These are phyloP conservation scores for Paramuricea clavata DNA, from an alignment of 92 coral and sea anemone genomes.

Conservation along the genomic window DNA sequence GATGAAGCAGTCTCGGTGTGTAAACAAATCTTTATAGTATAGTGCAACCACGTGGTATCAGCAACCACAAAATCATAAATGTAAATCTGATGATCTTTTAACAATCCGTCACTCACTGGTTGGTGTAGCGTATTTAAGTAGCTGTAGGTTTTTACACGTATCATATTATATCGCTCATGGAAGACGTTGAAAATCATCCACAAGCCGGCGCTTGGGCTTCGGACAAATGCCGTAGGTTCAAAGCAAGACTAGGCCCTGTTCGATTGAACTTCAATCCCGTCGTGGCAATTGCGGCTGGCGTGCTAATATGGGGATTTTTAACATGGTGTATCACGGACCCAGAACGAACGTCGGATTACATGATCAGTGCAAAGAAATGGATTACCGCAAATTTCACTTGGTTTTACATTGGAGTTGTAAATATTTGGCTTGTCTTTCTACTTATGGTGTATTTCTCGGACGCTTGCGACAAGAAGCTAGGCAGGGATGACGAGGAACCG, in stretches of 20 bases:
- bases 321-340: slow-evolving; percentile 78
- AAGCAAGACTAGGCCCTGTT: slow-evolving; percentile 47
- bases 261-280: slow-evolving; percentile 78
- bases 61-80: not conserved
- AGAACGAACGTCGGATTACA: slow-evolving; percentile 71
- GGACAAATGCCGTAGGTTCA: slow-evolving; percentile 56
- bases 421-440: slow-evolving; percentile 88
- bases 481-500: slow-evolving; percentile 85
- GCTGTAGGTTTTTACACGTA: not conserved
- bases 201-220: not conserved
- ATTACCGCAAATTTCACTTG: slow-evolving; percentile 86
- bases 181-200: not conserved
- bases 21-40: not conserved
- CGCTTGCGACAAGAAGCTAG: slow-evolving; percentile 81
- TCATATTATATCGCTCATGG: not conserved
- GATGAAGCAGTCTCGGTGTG: not conserved
- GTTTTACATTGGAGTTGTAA: slow-evolving; percentile 89
- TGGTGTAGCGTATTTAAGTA: not conserved
- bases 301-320: slow-evolving; percentile 85
- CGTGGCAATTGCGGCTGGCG: slow-evolving; percentile 75
- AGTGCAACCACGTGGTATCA: not conserved
- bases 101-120: not conserved
- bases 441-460: slow-evolving; percentile 85
- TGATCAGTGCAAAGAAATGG: slow-evolving; percentile 76
- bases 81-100: not conserved